Evolutionary conservation across 1,140 invertebrate species (phyloP).

Genomic region (Drosophila pallidifrons): DNA sequence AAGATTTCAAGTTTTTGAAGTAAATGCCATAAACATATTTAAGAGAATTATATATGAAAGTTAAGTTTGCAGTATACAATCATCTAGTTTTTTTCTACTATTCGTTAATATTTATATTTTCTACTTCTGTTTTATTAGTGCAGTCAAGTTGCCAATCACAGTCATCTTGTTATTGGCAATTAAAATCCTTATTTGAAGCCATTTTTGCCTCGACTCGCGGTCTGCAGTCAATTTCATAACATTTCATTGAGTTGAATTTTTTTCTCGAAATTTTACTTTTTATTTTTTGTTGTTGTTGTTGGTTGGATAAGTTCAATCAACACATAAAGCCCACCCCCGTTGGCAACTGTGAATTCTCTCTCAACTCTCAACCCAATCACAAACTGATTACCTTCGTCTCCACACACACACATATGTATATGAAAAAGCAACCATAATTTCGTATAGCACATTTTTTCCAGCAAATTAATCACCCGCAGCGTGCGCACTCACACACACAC

Average conservation of each 20-base stretch:
- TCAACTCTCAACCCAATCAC: conserved; percentile 25
- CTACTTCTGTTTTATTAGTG: too few species aligned
- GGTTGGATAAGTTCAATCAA: conserved; percentile 20
- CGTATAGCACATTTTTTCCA: conserved; percentile 53
- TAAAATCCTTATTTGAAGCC: background rate
- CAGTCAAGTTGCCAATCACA: background rate
- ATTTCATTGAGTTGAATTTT: conserved; percentile 11
- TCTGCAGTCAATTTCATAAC: background rate
- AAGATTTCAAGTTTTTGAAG: too few species aligned
- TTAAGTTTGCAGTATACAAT: background rate
- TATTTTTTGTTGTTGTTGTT: background rate
- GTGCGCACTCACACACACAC: conserved; percentile 38
- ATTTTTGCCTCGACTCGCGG: background rate
- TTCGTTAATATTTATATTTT: too few species aligned
- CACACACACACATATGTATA: conserved; percentile 10
- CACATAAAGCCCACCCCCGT: conserved; percentile 16
- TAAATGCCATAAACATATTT: too few species aligned
- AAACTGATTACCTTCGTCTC: conserved; percentile 58
- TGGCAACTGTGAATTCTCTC: background rate
- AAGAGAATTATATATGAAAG: too few species aligned
- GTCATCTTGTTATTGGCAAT: background rate
- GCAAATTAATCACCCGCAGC: conserved; percentile 77
- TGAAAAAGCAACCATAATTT: conserved; percentile 38
- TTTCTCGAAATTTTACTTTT: background rate
- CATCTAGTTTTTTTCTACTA: background rate